Conservation (phyloP, 2,888 invertebrate genomes). For the Stenchaetothrips biformis region DNA sequence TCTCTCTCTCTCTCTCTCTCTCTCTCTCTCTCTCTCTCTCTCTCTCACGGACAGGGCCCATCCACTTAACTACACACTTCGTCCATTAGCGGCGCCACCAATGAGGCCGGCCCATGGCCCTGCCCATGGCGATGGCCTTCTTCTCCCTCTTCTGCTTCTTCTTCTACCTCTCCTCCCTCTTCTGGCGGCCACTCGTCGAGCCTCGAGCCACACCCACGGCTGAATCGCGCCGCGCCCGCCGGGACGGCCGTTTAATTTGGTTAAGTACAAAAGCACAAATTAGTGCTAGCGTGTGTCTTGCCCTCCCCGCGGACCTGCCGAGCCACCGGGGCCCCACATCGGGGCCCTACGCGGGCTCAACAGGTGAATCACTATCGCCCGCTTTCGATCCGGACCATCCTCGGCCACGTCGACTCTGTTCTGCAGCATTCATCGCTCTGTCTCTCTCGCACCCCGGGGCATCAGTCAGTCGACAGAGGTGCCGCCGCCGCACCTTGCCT, state of each 20-base stretch:
- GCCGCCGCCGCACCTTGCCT: too few relatives aligned
- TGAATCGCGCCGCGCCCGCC: neutral
- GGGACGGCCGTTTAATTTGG: neutral
- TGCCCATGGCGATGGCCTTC: neutral
- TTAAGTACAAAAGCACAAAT: neutral
- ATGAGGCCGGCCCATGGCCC: neutral
- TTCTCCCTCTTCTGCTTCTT: neutral
- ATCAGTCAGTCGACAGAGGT: too few relatives aligned
- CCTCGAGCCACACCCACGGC: neutral
- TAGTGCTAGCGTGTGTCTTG: neutral
- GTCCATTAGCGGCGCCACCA: neutral
- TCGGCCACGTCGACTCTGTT: too few relatives aligned
- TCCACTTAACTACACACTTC: too few relatives aligned
- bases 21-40: neutral
- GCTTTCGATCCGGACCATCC: too few relatives aligned
- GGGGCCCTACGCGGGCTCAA: neutral
- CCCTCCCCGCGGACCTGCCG: neutral
- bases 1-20: constrained; percentile 17
- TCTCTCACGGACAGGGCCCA: neutral
- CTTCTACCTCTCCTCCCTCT: neutral
- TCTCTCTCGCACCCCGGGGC: neutral
- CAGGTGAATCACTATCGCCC: too few relatives aligned
- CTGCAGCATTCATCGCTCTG: too few relatives aligned
- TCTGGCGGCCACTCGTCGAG: neutral
- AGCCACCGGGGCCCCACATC: neutral